Conservation (phyloP, 2,888 invertebrate species). For the Drosophila maculinotata region DNA sequence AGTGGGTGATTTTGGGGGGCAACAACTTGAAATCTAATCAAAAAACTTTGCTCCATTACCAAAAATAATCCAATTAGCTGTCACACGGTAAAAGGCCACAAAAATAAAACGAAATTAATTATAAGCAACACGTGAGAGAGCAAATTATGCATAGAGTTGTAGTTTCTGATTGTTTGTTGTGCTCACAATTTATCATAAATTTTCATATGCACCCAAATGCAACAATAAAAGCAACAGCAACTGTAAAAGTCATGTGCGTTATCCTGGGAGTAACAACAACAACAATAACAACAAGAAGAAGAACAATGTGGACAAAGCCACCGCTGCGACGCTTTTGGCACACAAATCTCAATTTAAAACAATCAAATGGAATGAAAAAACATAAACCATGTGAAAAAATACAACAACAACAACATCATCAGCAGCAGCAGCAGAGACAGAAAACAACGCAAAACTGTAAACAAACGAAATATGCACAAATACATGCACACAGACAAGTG, state of each 20-base stretch:
- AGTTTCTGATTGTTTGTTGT: conserved; percentile 27
- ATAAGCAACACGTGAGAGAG: conserved; percentile 44
- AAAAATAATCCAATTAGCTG: conserved; percentile 55
- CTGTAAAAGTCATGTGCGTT: too few relatives aligned
- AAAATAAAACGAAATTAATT: conserved; percentile 37
- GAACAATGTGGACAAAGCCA: conserved; percentile 27
- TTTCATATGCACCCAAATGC: conserved; percentile 33
- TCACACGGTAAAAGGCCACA: conserved; percentile 33
- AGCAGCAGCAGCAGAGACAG: conserved; percentile 28
- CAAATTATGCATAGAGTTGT: conserved; percentile 26
- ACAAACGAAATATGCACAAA: conserved; percentile 66
- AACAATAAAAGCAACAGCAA: conserved; percentile 30
- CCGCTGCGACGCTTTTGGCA: conserved; percentile 60
- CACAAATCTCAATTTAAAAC: conserved; percentile 77
- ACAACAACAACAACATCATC: conserved; percentile 13
- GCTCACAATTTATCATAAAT: conserved; percentile 33
- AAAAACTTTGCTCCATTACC: conserved; percentile 31
- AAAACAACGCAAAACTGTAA: conserved; percentile 69
- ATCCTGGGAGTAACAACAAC: too few relatives aligned
- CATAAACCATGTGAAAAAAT: conserved; percentile 42
- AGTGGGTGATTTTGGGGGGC: background rate
- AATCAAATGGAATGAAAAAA: conserved; percentile 73
- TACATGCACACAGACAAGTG: conserved; percentile 38
- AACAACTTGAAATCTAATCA: conserved; percentile 42
- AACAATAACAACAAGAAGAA: too few relatives aligned